phyloP scores from a whole-genome alignment of 2,888 invertebrate genomes.

The Trissolcus japonicus region DNA sequence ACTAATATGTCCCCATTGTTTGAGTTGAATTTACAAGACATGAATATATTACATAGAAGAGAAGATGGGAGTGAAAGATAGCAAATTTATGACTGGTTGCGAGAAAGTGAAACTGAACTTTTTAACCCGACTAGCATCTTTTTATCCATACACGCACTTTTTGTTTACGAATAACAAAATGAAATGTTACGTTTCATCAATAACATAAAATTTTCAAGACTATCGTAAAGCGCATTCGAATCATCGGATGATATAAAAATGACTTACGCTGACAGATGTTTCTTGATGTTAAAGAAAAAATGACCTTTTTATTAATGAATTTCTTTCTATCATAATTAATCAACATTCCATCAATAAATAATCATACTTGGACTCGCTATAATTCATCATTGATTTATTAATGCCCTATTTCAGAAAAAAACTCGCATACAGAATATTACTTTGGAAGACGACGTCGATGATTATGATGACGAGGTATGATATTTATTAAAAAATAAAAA shows the following conservation, averaged over 20 bases:
- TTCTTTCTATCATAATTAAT: too few species aligned
- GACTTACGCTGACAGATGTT: background rate
- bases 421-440: constrained; percentile 38
- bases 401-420: constrained; percentile 26
- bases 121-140: constrained; percentile 11
- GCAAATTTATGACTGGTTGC: constrained; percentile 26
- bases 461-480: constrained; percentile 53
- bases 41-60: constrained; percentile 14
- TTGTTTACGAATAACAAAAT: background rate
- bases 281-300: background rate
- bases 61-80: constrained; percentile 16
- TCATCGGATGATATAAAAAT: background rate
- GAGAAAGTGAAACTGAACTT: constrained; percentile 41
- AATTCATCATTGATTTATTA: too few species aligned
- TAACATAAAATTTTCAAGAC: background rate
- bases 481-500: background rate
- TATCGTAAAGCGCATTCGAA: background rate
- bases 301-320: background rate
- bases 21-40: constrained; percentile 16
- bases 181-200: too few species aligned
- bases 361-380: too few species aligned
- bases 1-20: constrained; percentile 3
- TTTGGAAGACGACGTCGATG: constrained; percentile 34
- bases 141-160: background rate
- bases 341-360: too few species aligned